Conservation (phyloP, 2,888 invertebrate genomes). For the Polydesmus complanatus region DNA sequence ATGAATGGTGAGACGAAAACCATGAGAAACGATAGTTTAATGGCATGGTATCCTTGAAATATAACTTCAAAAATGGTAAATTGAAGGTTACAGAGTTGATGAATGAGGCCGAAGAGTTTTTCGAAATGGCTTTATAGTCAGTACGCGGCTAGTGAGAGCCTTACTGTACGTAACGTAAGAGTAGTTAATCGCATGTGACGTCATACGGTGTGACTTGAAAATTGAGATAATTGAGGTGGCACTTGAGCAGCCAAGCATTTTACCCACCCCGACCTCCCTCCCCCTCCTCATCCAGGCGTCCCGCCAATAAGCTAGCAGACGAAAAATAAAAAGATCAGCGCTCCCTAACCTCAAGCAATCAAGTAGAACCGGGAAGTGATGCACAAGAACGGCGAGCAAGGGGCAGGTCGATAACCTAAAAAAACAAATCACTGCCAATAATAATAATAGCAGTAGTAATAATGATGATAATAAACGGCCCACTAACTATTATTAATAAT, state of each 20-base stretch:
- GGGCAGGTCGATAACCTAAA: neutral
- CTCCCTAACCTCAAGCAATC: neutral
- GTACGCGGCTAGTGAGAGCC: no score
- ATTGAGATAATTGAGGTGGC: neutral
- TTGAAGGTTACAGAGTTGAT: no score
- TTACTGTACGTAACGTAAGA: no score
- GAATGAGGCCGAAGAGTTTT: no score
- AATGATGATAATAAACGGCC: neutral
- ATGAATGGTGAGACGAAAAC: no score
- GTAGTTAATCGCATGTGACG: no score
- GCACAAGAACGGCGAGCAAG: neutral
- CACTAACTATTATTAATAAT: neutral
- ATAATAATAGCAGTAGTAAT: neutral
- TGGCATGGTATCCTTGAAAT: no score
- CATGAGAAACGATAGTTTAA: no score
- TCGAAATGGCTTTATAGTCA: no score
- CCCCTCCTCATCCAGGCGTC: neutral
- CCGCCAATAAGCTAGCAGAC: no score
- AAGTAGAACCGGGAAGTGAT: neutral
- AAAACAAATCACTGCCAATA: neutral
- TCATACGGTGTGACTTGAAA: neutral
- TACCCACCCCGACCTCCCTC: neutral
- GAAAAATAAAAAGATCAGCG: neutral
- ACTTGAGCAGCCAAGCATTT: neutral
- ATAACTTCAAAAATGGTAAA: no score